Evolutionary conservation across 2,888 invertebrate species (phyloP), one percentile per base, ranked within the genome.

Genomic region (Glaucopsyche alexis): DNA sequence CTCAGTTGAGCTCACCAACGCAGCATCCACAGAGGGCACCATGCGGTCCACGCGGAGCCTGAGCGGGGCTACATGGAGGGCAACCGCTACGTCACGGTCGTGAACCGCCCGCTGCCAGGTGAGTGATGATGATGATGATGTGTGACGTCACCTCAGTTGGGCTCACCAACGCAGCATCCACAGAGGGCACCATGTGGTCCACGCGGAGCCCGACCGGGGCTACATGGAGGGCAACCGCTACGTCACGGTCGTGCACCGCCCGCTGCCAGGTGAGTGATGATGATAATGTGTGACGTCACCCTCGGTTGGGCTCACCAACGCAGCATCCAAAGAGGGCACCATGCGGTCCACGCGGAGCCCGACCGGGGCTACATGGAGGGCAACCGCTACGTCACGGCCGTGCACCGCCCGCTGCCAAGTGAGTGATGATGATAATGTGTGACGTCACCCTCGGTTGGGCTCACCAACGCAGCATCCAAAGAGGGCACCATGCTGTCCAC

Each of bases 161-260:
- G n/a, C n/a, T n/a, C 93, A 91, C 82, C 90, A 89, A 83, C 91
- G 89, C 82, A 88, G 87, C 75, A 89, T 89, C 78, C 90, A 91
- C 82, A 90, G 88, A 75, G 84, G 84, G 11, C 91, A 90, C 78
- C 92, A 92, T 90, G 90, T 83, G 47, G 89, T 88, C 82, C 86
- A 87, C 77, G 86, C 87, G 7, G 91, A 91, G 79, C 90, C 89
- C 50, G 91, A 91, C 78, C 85, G 92, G 76, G 91, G 93, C 72
- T 93, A 93, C 82, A 93, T 93, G 91, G 93, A 93, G 79, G 93
- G 93, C 77, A 93, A 92, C 78, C 80, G 93, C 83, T 93, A 93
- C 80, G 91, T 91, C 81, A 92, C 93, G 55, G 87, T 91, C 73
- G 91, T 89, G 5, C 93, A 93, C 77, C 82, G 93, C 76, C 91